A percentile compares a stretch with the other conserved stretches of the same genome.
These are phyloP conservation scores for Zaprionus camerounensis DNA, from an alignment of 1,140 invertebrate genomes.

Conservation along the genomic window DNA sequence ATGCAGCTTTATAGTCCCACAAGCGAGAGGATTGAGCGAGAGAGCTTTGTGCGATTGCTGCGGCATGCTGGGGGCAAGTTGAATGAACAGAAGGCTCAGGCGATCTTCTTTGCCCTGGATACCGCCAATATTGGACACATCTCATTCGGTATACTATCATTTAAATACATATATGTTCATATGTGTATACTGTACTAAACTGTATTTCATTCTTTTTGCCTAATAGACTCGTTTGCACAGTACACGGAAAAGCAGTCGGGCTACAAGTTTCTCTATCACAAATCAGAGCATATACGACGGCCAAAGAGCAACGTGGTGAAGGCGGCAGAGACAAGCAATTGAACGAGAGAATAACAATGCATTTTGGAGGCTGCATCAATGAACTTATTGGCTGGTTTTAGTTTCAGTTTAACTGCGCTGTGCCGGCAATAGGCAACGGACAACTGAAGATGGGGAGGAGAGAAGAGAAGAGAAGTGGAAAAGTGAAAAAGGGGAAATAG, in stretches of 20 bases:
- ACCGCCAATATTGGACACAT: conserved; percentile 60
- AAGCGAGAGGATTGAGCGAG: conserved; percentile 59
- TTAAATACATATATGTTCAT: neutral
- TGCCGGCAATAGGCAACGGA: conserved; percentile 7
- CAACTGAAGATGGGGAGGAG: neutral
- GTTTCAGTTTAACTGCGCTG: conserved; percentile 4
- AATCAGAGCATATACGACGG: conserved; percentile 70
- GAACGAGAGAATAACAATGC: conserved; percentile 23
- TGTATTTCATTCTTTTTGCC: neutral
- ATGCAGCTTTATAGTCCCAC: conserved; percentile 69
- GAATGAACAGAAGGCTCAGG: conserved; percentile 61
- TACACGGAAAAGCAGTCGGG: conserved; percentile 57
- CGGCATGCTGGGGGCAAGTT: conserved; percentile 70
- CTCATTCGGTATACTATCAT: conserved; percentile 65
- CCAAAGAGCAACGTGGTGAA: conserved; percentile 40
- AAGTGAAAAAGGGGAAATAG: neutral
- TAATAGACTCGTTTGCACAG: conserved; percentile 52
- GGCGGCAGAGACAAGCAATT: conserved; percentile 30
- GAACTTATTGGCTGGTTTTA: conserved; percentile 40
- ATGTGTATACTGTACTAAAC: neutral
- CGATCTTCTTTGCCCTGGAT: conserved; percentile 71
- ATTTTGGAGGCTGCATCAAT: conserved; percentile 34
- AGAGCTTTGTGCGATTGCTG: conserved; percentile 65
- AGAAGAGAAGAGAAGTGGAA: neutral
- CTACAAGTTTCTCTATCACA: conserved; percentile 74